Conservation (phyloP, 2,888 invertebrate genomes). For the Pyralis farinalis region DNA sequence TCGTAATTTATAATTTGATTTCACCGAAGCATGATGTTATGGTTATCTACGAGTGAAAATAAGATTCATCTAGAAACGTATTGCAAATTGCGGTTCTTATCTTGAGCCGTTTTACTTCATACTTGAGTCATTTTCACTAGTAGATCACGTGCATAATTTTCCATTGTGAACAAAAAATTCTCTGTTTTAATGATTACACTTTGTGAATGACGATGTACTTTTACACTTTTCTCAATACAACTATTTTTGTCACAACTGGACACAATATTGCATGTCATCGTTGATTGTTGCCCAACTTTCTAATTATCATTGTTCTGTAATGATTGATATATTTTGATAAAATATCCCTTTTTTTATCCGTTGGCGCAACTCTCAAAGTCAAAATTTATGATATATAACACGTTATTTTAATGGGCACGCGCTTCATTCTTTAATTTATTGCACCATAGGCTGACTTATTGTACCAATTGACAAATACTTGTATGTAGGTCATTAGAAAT, state of each 20-base stretch:
- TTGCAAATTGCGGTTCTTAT: slow-evolving; percentile 29
- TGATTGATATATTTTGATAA: not conserved
- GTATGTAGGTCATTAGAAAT: slow-evolving; percentile 44
- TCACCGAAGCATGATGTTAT: slow-evolving; percentile 26
- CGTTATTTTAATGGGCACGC: slow-evolving; percentile 23
- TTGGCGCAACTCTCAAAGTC: slow-evolving; percentile 11
- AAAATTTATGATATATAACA: slow-evolving; percentile 9
- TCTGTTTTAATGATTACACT: not conserved
- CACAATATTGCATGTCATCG: slow-evolving; percentile 26
- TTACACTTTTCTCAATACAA: slow-evolving; percentile 1
- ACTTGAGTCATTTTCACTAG: slow-evolving; percentile 33
- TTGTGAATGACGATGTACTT: not conserved
- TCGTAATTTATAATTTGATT: slow-evolving; percentile 15
- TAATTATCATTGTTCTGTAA: not conserved
- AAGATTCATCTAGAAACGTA: slow-evolving; percentile 24
- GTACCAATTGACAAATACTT: slow-evolving; percentile 32
- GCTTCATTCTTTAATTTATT: slow-evolving; percentile 22
- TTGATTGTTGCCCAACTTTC: slow-evolving; percentile 21
- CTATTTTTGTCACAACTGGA: slow-evolving; percentile 16
- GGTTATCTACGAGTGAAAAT: slow-evolving; percentile 33
- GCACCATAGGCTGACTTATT: slow-evolving; percentile 26
- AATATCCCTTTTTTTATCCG: not conserved
- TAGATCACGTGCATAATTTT: slow-evolving; percentile 16
- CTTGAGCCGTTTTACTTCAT: slow-evolving; percentile 27
- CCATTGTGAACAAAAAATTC: slow-evolving; percentile 5